phyloP scores from a whole-genome alignment of 2,113 vertebrate genomes.

The Spheniscus mendiculus region DNA sequence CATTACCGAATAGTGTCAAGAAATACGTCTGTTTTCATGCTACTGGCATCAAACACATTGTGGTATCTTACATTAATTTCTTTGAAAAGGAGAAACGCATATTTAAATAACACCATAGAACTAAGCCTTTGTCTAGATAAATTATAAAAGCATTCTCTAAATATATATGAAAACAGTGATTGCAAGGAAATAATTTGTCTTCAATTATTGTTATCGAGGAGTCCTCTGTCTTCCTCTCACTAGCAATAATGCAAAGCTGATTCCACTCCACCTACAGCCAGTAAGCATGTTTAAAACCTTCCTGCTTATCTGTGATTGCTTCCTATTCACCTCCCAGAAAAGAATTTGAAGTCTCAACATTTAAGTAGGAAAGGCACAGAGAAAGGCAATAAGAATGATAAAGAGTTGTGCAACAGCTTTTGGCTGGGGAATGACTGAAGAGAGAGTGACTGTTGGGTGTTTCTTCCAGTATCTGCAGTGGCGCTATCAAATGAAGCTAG shows the following conservation, averaged over 20 bases:
- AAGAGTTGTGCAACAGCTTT: background rate
- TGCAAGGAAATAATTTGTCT: background rate
- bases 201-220: background rate
- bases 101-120: background rate
- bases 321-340: background rate
- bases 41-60: background rate
- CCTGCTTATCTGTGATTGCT: background rate
- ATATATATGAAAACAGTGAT: background rate
- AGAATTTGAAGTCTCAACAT: background rate
- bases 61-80: rapidly evolving
- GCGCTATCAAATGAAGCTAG: background rate
- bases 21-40: background rate
- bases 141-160: background rate
- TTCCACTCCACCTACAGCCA: background rate
- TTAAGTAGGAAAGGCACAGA: background rate
- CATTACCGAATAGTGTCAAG: background rate
- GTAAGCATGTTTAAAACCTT: background rate
- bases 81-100: background rate
- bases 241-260: background rate
- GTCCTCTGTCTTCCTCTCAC: background rate
- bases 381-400: background rate
- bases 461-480: background rate
- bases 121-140: background rate
- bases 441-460: background rate
- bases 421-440: background rate